Percentiles rank a stretch among this genome's conserved stretches.
These are phyloP conservation scores for Corythaeola cristata DNA, from an alignment of 2,113 vertebrate genomes.

Conservation along the genomic window DNA sequence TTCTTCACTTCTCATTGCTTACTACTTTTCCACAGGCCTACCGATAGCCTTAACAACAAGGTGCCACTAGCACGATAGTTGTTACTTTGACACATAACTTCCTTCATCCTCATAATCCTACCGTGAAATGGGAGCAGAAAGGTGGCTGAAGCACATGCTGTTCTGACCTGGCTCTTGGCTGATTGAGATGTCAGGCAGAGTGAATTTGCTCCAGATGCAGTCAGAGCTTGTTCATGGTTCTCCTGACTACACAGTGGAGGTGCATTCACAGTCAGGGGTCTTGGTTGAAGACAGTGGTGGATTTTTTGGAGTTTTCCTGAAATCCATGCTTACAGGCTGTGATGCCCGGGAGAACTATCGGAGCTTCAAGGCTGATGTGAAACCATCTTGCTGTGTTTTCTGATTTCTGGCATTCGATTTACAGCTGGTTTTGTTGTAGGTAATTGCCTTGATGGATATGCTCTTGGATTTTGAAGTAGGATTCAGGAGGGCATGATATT, in stretches of 20 bases:
- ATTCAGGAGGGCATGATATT: not conserved
- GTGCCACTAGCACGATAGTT: not conserved
- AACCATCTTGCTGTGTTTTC: not conserved
- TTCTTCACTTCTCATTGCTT: not conserved
- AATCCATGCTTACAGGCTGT: not conserved
- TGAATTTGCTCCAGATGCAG: not conserved
- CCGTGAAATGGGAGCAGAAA: not conserved
- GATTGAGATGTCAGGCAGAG: not conserved
- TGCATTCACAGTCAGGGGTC: not conserved
- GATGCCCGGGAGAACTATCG: not conserved
- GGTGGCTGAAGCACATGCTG: not conserved
- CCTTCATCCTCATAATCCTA: not conserved
- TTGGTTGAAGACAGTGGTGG: not conserved
- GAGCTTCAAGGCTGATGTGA: not conserved
- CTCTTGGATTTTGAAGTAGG: not conserved
- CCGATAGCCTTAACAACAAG: not conserved
- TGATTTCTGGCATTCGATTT: not conserved
- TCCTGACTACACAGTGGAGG: not conserved
- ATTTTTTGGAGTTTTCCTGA: not conserved
- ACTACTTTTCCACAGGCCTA: not conserved
- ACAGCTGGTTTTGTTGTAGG: not conserved
- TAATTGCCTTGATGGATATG: slow-evolving; percentile 7
- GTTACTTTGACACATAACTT: not conserved
- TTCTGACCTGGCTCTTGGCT: not conserved
- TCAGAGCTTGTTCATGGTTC: not conserved